Evolutionary conservation across 2,888 invertebrate species (phyloP), one percentile per base, ranked within the genome.

Genomic region (Opisthograptis luteolata): DNA sequence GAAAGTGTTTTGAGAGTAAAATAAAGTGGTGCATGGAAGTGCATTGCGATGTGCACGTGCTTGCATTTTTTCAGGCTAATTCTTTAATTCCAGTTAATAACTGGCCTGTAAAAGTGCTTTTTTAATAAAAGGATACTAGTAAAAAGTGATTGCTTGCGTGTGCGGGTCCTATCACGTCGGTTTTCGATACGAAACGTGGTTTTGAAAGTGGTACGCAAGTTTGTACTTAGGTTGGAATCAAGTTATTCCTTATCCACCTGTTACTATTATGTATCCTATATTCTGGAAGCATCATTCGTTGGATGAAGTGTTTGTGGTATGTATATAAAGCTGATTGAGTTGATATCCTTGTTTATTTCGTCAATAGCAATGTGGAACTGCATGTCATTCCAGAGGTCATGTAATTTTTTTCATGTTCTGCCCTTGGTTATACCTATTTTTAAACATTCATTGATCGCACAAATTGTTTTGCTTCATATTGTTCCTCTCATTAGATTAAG

Each of bases 41-140:
- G 87, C 82, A 88, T 73, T 81, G 74, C 55, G 58, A 68, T 74
- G 82, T 87, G 87, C 89, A 89, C 89, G 89, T 89, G 89, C 85
- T 89, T 86, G 80, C 81, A 82, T 72, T 83, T 87, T 60, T 86
- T 85, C 81, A 85, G 82, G 78, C 81, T 74, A 74, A 79, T 80
- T 79, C 71, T 66, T 65, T 70, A 73, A 70, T 80, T 79, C 79
- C 77, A 76, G 71, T 67, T 51, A 44, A 60, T 62, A 67, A 70
- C 51, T 60, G 58, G 41, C 34, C 53, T 66, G 41, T 53, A 68
- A 68, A 64, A 55, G 58, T 54, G 55, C 63, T 61, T 52, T n/a
- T 50, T 58, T 45, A 54, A 36, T 45, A 41, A 63, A 48, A 61
- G 49, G 58, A 67, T 58, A 58, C 43, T 60, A 41, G 49, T 46